A percentile compares a stretch with the other conserved stretches of the same genome.
Conservation (phyloP, 2,888 invertebrate genomes). For the Plusia festucae region DNA sequence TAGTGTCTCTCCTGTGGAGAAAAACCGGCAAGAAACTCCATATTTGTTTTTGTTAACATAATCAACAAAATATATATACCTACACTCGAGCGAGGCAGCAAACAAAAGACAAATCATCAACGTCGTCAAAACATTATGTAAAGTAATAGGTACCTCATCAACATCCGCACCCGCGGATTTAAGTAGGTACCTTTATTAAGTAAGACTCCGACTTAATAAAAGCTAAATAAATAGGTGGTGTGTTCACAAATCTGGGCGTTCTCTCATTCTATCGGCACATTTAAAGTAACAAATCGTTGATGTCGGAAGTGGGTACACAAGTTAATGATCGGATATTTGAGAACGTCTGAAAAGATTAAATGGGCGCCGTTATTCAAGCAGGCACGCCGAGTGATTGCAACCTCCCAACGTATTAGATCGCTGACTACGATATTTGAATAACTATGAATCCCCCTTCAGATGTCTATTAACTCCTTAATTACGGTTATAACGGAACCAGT, state of each 20-base stretch:
- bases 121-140: neutral
- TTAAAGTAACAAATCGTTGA: constrained; percentile 84
- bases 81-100: too few relatives aligned
- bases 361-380: constrained; percentile 81
- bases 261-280: constrained; percentile 83
- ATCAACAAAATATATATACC: too few relatives aligned
- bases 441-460: constrained; percentile 36
- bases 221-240: constrained; percentile 45
- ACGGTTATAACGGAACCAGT: constrained; percentile 29
- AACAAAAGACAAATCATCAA: too few relatives aligned
- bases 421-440: constrained; percentile 68
- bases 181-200: too few relatives aligned
- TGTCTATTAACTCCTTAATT: constrained; percentile 53
- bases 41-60: too few relatives aligned
- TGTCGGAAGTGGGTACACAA: constrained; percentile 85
- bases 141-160: too few relatives aligned
- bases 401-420: constrained; percentile 63
- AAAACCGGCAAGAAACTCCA: too few relatives aligned
- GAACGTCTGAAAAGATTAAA: constrained; percentile 86
- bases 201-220: constrained; percentile 33
- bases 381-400: constrained; percentile 70
- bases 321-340: constrained; percentile 87
- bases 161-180: neutral
- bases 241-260: constrained; percentile 70
- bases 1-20: too few relatives aligned